Base-by-base conservation (phyloP, 2,888 invertebrate species). In the Drosophila mimetica region DNA sequence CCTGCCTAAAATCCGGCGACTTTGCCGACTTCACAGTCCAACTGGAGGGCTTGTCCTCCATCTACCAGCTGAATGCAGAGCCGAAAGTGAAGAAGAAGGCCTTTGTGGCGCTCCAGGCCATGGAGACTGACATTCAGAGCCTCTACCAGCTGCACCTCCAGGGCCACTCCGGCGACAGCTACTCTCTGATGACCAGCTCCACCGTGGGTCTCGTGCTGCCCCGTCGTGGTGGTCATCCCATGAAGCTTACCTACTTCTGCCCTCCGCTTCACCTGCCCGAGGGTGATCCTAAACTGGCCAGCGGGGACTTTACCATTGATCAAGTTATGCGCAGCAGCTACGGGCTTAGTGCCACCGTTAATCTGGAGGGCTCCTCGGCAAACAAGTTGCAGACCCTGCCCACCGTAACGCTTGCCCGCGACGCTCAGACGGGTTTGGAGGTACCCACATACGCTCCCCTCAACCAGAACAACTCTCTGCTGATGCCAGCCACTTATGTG, bases 41-140 rank as follows among this genome's bases (percentile, higher is more conserved):
- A 90, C 91, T 99, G n/a, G 97, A 98, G 91, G 96, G 97, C 0
- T 93, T 98, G 18, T 95, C 96, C 18, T 96, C 97, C 14, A 97
- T 98, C 64, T 99, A 98, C 91, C 97, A 98, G 90, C 93, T 99
- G 11, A 97, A 97, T 92, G 97, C 97, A 9, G 98, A 99, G 89
- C 98, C 98, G 90, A 98, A 97, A 92, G 95, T 97, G 8, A 98
- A 85, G 32, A 89, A 96, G 76, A 98, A 98, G 93, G 98, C 98
- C 2, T 98, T 97, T 90, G 96, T 96, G 88, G 97, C 98, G 13
- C 92, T 99, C 53, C 97, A 97, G 90, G 97, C 97, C 32, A 93
- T 99, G 83, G 98, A 98, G 93, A 94, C 96, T 20, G 98, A 99
- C 92, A 93, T 99, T 61, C 95, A 94, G 77, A 95, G 95, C 51